Base-by-base conservation (phyloP, 2,797 vertebrate species). In the Diplodus puntazzo region DNA sequence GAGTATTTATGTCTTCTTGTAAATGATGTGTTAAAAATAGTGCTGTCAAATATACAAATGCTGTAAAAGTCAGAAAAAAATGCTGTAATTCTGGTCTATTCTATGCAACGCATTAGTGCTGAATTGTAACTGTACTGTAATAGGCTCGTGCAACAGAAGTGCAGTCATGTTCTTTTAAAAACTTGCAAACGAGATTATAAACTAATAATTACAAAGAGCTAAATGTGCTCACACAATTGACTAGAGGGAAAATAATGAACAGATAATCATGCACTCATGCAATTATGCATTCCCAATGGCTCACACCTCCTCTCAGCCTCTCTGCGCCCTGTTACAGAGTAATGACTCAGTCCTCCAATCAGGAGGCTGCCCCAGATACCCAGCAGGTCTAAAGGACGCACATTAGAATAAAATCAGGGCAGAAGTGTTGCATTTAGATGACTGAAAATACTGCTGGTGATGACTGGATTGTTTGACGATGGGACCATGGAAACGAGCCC, bases 281-380 rank as follows among this genome's bases (percentile, higher is more conserved):
- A 58, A 18, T 20, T 58, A 21, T 54, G 18, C 55, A 61, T 58
- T 57, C 55, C 58, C 13, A 1, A 9, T 25, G n/a, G 59, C 73
- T 66, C 39, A 20, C 65, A 62, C 27, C 14, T 60, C 39, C 50
- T 39, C 39, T 39, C 49, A 39, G 43, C 45, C 23, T 67, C 23
- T 46, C 18, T 0, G 1, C 27, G 59, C 25, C 3, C 39, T 1
- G 68, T 77, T 73, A 73, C 60, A 70, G 43, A 69, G 66, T 1
- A 58, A 81, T 77, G 86, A 88, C 76, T 88, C 72, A 75, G 59
- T 46, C 59, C 25, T 74, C 50, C 53, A 82, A 69, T 87, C 71
- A 66, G 49, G 68, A 80, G 55, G 34, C 76, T 77, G 68, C 60
- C 23, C 70, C 74, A 72, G 49, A 84, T 60, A 73, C 30, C 73